A percentile compares a stretch with the other conserved stretches of the same genome.
Conservation (phyloP, 2,797 vertebrate genomes). For the Salmo trutta region DNA sequence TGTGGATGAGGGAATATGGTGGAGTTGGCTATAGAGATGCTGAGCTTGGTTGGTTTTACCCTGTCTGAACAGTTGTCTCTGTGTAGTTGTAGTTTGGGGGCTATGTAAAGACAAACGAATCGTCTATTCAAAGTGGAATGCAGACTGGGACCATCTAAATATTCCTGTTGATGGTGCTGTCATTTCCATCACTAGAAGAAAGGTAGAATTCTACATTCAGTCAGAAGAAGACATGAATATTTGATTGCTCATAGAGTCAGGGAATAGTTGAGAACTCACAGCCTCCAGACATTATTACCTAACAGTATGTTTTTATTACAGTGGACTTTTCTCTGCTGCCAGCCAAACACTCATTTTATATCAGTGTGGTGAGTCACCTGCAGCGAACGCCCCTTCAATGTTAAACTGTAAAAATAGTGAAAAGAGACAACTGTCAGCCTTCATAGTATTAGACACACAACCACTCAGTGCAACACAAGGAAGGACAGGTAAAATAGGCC, state of each 20-base stretch:
- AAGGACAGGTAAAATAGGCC: too few relatives aligned
- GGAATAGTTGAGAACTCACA: constrained; percentile 18
- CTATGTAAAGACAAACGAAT: not conserved
- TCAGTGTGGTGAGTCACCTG: constrained; percentile 45
- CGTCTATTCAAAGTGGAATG: constrained; percentile 31
- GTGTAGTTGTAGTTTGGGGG: not conserved
- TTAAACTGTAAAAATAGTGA: constrained; percentile 44
- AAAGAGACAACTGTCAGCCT: constrained; percentile 28
- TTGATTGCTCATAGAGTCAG: not conserved
- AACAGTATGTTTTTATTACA: constrained; percentile 4
- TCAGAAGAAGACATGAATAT: too few relatives aligned
- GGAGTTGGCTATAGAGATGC: not conserved
- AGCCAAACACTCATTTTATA: constrained; percentile 10
- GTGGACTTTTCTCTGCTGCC: not conserved
- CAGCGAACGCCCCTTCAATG: constrained; percentile 47
- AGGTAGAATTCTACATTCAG: not conserved
- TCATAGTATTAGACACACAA: not conserved
- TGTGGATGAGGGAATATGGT: not conserved
- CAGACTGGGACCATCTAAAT: constrained; percentile 31
- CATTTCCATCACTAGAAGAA: not conserved
- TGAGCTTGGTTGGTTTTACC: not conserved
- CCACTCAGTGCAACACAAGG: too few relatives aligned
- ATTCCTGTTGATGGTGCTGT: not conserved
- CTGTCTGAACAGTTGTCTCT: not conserved
- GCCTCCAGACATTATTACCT: not conserved